Evolutionary conservation across 2,888 invertebrate species (phyloP), one percentile per base, ranked within the genome.

Genomic region (Euzophera pinguis): DNA sequence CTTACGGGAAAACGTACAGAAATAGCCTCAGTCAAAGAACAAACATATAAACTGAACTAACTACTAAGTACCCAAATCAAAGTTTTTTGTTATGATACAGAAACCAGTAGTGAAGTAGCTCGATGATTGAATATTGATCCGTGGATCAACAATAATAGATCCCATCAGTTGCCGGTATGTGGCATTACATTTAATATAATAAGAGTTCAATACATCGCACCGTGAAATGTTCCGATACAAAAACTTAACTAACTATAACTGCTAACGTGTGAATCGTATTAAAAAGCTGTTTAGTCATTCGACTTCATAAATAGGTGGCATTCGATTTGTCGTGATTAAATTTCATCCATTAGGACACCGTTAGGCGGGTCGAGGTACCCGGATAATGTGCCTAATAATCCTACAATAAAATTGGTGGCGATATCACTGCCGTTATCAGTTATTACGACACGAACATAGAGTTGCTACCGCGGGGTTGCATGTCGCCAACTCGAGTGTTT

Each of bases 191-290:
- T 88, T 87, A 84, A 87, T 88, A 89, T 85, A 89, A 88, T 88
- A 88, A 85, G 85, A 84, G 73, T 84, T 85, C 80, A 84, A 90
- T 87, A 86, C 85, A 77, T 83, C 84, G 81, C 74, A 86, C 89
- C 89, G 90, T 90, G 90, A 90, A 89, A 90, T 87, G 88, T 86
- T 77, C 78, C 81, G 84, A 78, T 81, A 87, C 75, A 90, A 90
- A 89, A 90, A 90, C 87, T 87, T 84, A 85, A 86, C 88, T 85
- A 84, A 85, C 84, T 87, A 90, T 89, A 89, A 86, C 84, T 75
- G 84, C 83, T 82, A 85, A 90, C 90, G 89, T 90, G 90, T 90
- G 90, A 90, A 90, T 87, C 88, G 88, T 89, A 90, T 90, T 88
- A 90, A 89, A 90, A 90, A 88, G 76, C 68, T 90, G 90, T 89